Evolutionary conservation across 2,888 invertebrate genomes (phyloP), one percentile per base, ranked within the genome.

Genomic region (Troides aeacus): DNA sequence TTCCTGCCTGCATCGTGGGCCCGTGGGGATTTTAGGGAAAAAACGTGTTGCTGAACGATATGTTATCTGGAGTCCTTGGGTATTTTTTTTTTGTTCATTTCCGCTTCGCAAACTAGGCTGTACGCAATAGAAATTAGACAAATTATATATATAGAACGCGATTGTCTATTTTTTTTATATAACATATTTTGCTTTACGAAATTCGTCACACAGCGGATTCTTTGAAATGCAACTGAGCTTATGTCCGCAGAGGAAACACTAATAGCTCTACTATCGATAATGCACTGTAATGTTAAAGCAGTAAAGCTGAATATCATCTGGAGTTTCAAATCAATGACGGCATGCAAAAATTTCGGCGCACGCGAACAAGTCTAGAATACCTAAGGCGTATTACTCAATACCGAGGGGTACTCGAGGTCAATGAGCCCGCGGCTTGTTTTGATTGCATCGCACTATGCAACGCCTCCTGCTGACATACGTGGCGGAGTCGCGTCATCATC

Each of bases 361-460:
- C 64, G 58, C 70, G 70, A 60, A 70, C 70, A 67, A 67, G 70
- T 64, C 66, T 73, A 71, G 67, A 74, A 75, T 73, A 74, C 72
- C 72, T 74, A 73, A 73, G 61, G 30, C 64, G 66, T 70, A 72
- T 75, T 74, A 73, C 74, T 70, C 73, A 77, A 76, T 71, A 64
- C 56, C 67, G 66, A 30, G 46, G 56, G 21, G 21, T 53, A 56
- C 56, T 56, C n/a, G 24, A 74, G 74, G 72, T 74, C 74, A 66
- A 23, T 70, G 75, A 73, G 71, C 75, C 68, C 63, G 70, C 67
- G 67, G 67, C 65, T 71, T 74, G 75, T 77, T 75, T 71, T 72
- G 50, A 60, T 62, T 68, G 68, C 71, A 68, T 53, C 63, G 63
- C 21, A 23, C 21, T 36, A 23, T 42, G 42, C 53, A 53, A 30